Conservation (phyloP, 1,140 invertebrate species). For the Drosophila teissieri region DNA sequence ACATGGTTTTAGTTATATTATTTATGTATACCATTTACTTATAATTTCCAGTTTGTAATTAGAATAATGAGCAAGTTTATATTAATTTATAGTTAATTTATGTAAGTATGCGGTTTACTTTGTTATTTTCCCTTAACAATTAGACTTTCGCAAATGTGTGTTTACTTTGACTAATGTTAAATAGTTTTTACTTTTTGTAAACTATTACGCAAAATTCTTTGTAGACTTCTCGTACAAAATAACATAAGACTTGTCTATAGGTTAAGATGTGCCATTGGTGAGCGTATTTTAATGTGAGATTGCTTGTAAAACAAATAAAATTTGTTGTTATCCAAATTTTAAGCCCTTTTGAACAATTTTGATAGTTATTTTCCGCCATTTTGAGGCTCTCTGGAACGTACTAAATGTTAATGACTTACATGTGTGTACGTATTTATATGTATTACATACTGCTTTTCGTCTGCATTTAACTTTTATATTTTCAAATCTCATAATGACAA, state of each 20-base stretch:
- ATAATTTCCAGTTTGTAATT: conserved; percentile 68
- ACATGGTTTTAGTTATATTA: conserved; percentile 63
- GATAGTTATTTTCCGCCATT: conserved; percentile 31
- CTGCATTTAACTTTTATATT: conserved; percentile 68
- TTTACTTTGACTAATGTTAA: conserved; percentile 35
- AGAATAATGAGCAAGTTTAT: conserved; percentile 79
- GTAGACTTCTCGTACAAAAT: conserved; percentile 69
- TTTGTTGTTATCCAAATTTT: conserved; percentile 41
- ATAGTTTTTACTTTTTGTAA: conserved; percentile 51
- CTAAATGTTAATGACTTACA: conserved; percentile 47
- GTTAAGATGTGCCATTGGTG: conserved; percentile 21
- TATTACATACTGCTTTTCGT: conserved; percentile 36
- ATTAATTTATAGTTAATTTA: conserved; percentile 72
- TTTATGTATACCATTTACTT: conserved; percentile 74
- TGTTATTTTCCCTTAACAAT: conserved; percentile 55
- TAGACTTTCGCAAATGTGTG: conserved; percentile 49
- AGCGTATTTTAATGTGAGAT: conserved; percentile 25
- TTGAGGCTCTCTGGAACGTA: conserved; percentile 45
- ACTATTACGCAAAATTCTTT: conserved; percentile 69
- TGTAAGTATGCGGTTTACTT: conserved; percentile 59
- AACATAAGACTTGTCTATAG: conserved; percentile 54
- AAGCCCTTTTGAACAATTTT: conserved; percentile 56
- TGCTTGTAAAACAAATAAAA: conserved; percentile 33
- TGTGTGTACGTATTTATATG: conserved; percentile 47
- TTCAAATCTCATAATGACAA: conserved; percentile 64